phyloP scores from a whole-genome alignment of 2,113 vertebrate species.

The Lophochroa leadbeateri region DNA sequence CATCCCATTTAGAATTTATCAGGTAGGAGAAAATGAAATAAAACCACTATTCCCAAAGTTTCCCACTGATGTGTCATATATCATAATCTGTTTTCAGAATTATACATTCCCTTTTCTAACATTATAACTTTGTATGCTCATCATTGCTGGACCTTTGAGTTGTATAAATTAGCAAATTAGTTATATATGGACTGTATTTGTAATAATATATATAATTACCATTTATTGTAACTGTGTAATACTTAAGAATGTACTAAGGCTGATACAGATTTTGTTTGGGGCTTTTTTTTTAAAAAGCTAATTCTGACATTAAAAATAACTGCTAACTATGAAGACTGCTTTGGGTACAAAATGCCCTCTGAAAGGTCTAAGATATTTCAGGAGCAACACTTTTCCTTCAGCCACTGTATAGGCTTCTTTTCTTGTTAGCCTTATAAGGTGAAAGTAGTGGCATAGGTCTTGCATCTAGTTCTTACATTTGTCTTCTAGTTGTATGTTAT shows the following conservation, averaged over 20 bases:
- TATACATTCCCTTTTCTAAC: not conserved
- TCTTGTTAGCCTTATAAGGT: not conserved
- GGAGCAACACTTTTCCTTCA: not conserved
- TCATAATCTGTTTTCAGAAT: not conserved
- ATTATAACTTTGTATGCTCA: not conserved
- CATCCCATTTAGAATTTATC: conserved; percentile 98
- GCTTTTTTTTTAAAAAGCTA: not conserved
- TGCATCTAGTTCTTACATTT: not conserved
- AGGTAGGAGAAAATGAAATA: conserved; percentile 77
- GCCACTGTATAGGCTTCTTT: not conserved
- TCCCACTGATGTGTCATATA: not conserved
- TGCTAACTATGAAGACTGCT: not conserved
- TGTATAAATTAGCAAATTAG: not conserved
- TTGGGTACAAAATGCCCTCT: not conserved
- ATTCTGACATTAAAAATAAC: not conserved
- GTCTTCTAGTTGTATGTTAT: not conserved
- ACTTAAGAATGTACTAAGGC: not conserved
- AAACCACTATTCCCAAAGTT: not conserved
- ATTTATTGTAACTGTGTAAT: not conserved
- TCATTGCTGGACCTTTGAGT: not conserved
- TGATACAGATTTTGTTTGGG: not conserved
- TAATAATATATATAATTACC: not conserved
- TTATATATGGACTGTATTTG: not conserved
- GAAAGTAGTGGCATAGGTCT: not conserved
- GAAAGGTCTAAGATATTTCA: not conserved